A percentile compares a stretch with the other conserved stretches of the same genome.
Evolutionary conservation across 2,797 vertebrate species (phyloP).

Genomic region (Champsocephalus esox): DNA sequence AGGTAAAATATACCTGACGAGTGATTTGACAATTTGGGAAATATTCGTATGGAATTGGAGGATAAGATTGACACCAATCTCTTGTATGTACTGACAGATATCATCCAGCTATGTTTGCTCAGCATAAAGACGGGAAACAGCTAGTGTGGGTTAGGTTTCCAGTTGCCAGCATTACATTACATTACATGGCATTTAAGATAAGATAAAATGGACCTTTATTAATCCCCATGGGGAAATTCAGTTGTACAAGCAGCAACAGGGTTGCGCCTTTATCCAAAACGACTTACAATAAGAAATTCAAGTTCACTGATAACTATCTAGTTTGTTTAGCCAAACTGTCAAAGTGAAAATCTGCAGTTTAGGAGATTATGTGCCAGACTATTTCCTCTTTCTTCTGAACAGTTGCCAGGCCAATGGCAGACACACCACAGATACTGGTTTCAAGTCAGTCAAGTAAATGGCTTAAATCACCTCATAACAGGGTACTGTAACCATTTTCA

Average conservation of each 20-base stretch:
- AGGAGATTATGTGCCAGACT: too few relatives aligned
- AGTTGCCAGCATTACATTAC: too few relatives aligned
- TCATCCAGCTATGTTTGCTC: neutral
- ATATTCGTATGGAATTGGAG: neutral
- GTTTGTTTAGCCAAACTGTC: neutral
- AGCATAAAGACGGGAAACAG: neutral
- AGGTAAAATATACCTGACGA: neutral
- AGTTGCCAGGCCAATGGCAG: neutral
- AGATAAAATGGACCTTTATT: too few relatives aligned
- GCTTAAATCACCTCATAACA: neutral
- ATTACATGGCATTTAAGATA: too few relatives aligned
- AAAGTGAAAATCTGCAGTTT: neutral
- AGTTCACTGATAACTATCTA: neutral
- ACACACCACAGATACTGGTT: neutral
- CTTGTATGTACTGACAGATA: neutral
- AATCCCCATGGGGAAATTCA: too few relatives aligned
- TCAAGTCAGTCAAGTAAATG: neutral
- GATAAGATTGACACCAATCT: slow-evolving; percentile 1
- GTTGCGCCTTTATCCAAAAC: too few relatives aligned
- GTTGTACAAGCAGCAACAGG: too few relatives aligned
- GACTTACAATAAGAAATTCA: neutral
- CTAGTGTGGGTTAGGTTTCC: neutral
- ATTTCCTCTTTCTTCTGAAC: neutral
- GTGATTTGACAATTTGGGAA: neutral
- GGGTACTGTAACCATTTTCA: neutral